These are phyloP conservation scores for Notarius quadriscutis DNA, from an alignment of 2,113 vertebrate genomes.

Conservation along the genomic window DNA sequence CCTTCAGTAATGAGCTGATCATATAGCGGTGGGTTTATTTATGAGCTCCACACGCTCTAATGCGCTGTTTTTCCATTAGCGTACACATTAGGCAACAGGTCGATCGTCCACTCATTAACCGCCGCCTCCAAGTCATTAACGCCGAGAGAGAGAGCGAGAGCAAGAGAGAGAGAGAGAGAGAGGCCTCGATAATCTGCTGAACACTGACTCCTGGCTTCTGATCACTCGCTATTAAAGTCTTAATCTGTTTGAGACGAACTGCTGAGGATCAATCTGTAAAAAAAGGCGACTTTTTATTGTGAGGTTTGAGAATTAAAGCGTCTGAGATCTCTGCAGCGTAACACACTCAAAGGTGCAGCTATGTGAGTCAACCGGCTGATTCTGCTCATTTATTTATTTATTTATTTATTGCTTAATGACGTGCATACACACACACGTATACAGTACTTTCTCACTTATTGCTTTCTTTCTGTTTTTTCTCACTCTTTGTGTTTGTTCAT, in stretches of 20 bases:
- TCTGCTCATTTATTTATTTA: background rate
- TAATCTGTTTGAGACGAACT: background rate
- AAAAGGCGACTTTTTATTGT: background rate
- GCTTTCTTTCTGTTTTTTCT: background rate
- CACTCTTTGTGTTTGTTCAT: no score
- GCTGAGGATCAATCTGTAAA: background rate
- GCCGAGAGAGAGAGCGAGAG: background rate
- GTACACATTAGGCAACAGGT: slow-evolving; percentile 68
- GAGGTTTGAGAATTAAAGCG: background rate
- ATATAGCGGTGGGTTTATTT: slow-evolving; percentile 48
- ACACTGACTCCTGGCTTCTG: slow-evolving; percentile 8
- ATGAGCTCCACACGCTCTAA: slow-evolving; percentile 49
- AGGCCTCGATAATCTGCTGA: slow-evolving; percentile 12
- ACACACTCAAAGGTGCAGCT: no score
- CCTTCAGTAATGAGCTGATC: slow-evolving; percentile 53
- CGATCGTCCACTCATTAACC: slow-evolving; percentile 69
- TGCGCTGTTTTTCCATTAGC: slow-evolving; percentile 69
- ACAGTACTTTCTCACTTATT: background rate
- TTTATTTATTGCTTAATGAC: background rate
- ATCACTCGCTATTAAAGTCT: slow-evolving; percentile 3
- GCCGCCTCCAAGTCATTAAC: slow-evolving; percentile 7
- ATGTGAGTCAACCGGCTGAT: background rate
- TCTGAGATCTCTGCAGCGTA: background rate
- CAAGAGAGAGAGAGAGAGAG: background rate
- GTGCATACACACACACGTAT: no score